A percentile compares a stretch with the other conserved stretches of the same genome.
Evolutionary conservation across 2,113 vertebrate species (phyloP).

Genomic region (Verasper variegatus): DNA sequence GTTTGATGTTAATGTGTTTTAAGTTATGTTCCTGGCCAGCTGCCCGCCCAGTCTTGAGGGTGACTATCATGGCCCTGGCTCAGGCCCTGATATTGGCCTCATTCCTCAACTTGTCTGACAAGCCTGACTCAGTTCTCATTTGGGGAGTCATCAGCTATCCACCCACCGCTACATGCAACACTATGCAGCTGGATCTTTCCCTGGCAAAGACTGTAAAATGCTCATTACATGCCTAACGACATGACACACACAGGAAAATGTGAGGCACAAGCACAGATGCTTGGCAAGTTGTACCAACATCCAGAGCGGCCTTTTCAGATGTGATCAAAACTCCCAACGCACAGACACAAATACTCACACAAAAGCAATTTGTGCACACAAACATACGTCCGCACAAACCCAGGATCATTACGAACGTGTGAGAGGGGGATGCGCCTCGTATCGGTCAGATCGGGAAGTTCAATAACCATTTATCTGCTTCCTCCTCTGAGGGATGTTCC

Average conservation of each 20-base stretch:
- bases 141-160: constrained; percentile 51
- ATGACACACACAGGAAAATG: background rate
- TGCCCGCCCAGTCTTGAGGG: constrained; percentile 62
- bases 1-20: constrained; percentile 74
- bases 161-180: constrained; percentile 42
- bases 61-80: constrained; percentile 61
- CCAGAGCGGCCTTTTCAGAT: constrained; percentile 27
- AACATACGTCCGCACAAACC: constrained; percentile 4
- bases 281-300: constrained; percentile 8
- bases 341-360: constrained; percentile 2
- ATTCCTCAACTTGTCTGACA: constrained; percentile 67
- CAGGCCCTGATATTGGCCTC: constrained; percentile 58
- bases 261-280: constrained; percentile 20
- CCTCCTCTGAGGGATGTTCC: constrained; percentile 18
- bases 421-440: background rate
- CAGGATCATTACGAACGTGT: constrained; percentile 3
- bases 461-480: constrained; percentile 31
- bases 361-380: constrained; percentile 1
- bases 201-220: constrained; percentile 51
- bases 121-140: constrained; percentile 67
- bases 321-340: constrained; percentile 29
- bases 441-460: constrained; percentile 40
- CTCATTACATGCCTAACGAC: constrained; percentile 52
- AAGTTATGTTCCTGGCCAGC: constrained; percentile 73
- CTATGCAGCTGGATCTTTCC: constrained; percentile 50